Percentiles rank a stretch among this genome's conserved stretches.
Evolutionary conservation across 2,888 invertebrate species (phyloP).

Genomic region (Torymus texanus): DNA sequence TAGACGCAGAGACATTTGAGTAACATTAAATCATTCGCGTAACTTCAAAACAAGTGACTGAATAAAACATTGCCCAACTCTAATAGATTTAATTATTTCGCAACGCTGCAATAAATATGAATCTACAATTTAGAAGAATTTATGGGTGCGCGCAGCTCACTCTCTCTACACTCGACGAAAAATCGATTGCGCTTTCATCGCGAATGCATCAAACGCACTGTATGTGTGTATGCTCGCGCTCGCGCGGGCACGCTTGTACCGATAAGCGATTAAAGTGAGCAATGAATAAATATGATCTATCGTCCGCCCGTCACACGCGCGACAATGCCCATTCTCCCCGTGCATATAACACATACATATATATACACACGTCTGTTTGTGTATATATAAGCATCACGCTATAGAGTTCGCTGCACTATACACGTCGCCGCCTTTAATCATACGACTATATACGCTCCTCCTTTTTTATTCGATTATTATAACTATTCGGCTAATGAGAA

Average conservation of each 20-base stretch:
- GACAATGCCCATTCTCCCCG: constrained; percentile 7
- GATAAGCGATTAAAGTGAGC: constrained; percentile 21
- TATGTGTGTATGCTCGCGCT: too few species aligned
- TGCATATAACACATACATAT: too few species aligned
- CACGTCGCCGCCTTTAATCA: too few species aligned
- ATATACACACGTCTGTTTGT: too few species aligned
- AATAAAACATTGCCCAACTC: too few species aligned
- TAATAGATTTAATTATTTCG: too few species aligned
- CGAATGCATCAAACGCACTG: constrained; percentile 19
- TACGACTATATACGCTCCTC: background rate
- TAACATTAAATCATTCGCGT: too few species aligned
- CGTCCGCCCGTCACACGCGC: background rate
- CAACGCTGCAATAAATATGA: too few species aligned
- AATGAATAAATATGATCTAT: constrained; percentile 46
- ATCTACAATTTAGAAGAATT: too few species aligned
- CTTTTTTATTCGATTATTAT: constrained; percentile 45
- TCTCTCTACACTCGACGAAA: too few species aligned
- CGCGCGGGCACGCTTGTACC: background rate
- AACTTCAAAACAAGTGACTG: too few species aligned
- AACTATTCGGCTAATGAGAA: constrained; percentile 43
- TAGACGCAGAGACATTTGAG: too few species aligned
- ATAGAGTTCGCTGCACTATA: constrained; percentile 3
- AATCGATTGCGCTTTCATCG: constrained; percentile 12
- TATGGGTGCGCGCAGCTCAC: background rate
- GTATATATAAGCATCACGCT: background rate